Evolutionary conservation across 2,888 invertebrate genomes (phyloP).

Genomic region (Gortyna flavago): DNA sequence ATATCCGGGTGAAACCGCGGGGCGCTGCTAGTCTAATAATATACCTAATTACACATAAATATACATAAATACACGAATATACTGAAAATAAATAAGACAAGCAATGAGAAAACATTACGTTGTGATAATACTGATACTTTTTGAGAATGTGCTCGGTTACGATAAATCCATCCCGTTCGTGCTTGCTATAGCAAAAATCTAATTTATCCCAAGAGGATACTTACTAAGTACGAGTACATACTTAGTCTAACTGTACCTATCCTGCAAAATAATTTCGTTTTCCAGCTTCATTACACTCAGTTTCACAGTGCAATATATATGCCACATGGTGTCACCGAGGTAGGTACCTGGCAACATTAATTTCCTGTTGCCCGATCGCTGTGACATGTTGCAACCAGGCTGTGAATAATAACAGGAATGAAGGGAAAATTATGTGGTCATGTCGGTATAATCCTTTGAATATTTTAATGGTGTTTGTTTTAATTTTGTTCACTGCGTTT

Average conservation of each 20-base stretch:
- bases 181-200: background rate
- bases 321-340: slow-evolving; percentile 30
- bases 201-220: background rate
- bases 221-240: background rate
- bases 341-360: slow-evolving; percentile 57
- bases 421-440: slow-evolving; percentile 41
- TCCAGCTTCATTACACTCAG: slow-evolving; percentile 19
- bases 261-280: slow-evolving; percentile 23
- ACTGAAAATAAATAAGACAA: too few species aligned
- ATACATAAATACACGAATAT: too few species aligned
- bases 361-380: slow-evolving; percentile 57
- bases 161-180: too few species aligned
- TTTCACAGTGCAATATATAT: slow-evolving; percentile 43
- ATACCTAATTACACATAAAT: too few species aligned
- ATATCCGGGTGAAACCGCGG: too few species aligned
- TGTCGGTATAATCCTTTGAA: slow-evolving; percentile 31
- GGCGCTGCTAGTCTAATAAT: too few species aligned
- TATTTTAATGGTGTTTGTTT: slow-evolving; percentile 47
- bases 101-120: too few species aligned
- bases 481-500: background rate
- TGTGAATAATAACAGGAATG: slow-evolving; percentile 45
- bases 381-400: slow-evolving; percentile 49
- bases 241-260: background rate
- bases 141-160: background rate
- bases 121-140: too few species aligned